A percentile compares a stretch with the other conserved stretches of the same genome.
phyloP scores from a whole-genome alignment of 2,888 invertebrate species.

The Leistus spinibarbis region DNA sequence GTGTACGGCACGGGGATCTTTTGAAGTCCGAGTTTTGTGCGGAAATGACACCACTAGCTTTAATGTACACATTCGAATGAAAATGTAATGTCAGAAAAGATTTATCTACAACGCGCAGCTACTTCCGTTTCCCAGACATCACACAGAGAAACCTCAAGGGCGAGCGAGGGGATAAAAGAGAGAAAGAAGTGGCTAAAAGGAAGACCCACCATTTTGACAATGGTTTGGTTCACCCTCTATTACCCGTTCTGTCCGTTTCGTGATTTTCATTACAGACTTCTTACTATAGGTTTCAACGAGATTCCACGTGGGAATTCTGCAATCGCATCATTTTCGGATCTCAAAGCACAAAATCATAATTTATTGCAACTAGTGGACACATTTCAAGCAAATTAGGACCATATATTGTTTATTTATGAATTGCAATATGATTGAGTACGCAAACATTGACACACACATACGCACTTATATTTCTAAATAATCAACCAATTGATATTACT shows the following conservation, averaged over 20 bases:
- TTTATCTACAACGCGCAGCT: conserved; percentile 37
- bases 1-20: conserved; percentile 27
- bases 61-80: conserved; percentile 39
- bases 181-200: background rate
- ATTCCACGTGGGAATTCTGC: conserved; percentile 19
- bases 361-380: too few species aligned
- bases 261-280: conserved; percentile 44
- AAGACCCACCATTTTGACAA: conserved; percentile 33
- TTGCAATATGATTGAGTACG: too few species aligned
- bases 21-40: conserved; percentile 37
- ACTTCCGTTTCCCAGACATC: conserved; percentile 27
- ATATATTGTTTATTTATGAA: too few species aligned
- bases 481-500: too few species aligned
- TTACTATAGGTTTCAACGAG: conserved; percentile 1
- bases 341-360: too few species aligned
- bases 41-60: conserved; percentile 38
- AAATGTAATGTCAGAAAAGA: conserved; percentile 39
- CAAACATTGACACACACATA: background rate
- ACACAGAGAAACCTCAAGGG: background rate
- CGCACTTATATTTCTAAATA: too few species aligned
- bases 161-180: background rate
- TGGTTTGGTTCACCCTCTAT: conserved; percentile 23
- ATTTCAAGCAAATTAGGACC: too few species aligned
- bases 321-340: too few species aligned
- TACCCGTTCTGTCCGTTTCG: conserved; percentile 42